phyloP scores from a whole-genome alignment of 2,888 invertebrate genomes.

The Gnatocerus cornutus region DNA sequence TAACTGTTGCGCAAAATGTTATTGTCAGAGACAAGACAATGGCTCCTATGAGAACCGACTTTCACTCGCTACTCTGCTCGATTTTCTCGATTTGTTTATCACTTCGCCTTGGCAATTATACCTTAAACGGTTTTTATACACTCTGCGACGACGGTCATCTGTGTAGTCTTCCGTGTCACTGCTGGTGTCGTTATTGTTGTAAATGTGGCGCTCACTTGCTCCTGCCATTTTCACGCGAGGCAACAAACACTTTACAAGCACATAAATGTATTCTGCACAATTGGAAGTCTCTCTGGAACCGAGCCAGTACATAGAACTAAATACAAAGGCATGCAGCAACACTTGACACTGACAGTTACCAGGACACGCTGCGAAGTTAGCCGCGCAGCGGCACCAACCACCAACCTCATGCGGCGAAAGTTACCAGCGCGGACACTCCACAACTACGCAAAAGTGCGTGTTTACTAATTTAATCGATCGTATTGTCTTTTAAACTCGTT shows the following conservation, averaged over 20 bases:
- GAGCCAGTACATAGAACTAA: conserved; percentile 67
- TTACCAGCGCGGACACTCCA: too few species aligned
- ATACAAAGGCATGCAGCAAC: conserved; percentile 41
- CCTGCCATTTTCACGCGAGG: conserved; percentile 69
- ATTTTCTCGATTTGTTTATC: conserved; percentile 2
- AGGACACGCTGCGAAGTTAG: conserved; percentile 22
- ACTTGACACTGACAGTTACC: conserved; percentile 37
- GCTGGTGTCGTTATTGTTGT: conserved; percentile 78
- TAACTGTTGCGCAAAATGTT: conserved; percentile 43
- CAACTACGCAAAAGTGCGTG: too few species aligned
- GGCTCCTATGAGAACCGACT: conserved; percentile 19
- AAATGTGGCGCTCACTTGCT: conserved; percentile 67
- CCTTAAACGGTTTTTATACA: conserved; percentile 82
- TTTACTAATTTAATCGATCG: too few species aligned
- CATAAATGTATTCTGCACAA: conserved; percentile 66
- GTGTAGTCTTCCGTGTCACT: conserved; percentile 91
- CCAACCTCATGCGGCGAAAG: too few species aligned
- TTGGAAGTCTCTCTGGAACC: conserved; percentile 65
- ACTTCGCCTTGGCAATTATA: conserved; percentile 60
- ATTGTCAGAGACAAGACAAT: conserved; percentile 36
- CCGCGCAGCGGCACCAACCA: conserved; percentile 3
- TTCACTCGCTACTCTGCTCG: conserved; percentile 15
- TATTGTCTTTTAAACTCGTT: too few species aligned
- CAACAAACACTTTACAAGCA: conserved; percentile 68
- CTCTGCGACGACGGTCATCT: conserved; percentile 79